Evolutionary conservation across 1,140 invertebrate genomes (phyloP).

Genomic region (Pogonus chalceus): DNA sequence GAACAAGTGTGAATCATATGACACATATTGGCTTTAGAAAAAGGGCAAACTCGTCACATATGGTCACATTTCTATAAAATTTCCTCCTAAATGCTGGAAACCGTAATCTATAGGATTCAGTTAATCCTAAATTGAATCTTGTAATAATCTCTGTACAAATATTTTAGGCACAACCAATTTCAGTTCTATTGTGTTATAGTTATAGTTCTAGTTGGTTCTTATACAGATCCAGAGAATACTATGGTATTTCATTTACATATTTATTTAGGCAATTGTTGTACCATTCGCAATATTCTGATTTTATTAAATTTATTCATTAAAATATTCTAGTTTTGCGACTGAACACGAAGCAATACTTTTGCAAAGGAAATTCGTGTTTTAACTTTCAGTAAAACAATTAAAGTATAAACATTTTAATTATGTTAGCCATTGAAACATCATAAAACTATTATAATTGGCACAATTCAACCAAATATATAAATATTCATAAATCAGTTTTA

Average conservation of each 20-base stretch:
- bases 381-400: no score
- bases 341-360: no score
- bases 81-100: neutral
- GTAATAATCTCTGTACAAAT: constrained; percentile 2
- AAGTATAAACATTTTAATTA: no score
- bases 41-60: neutral
- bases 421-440: no score
- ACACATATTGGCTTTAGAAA: neutral
- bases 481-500: no score
- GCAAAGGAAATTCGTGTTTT: no score
- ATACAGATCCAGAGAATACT: neutral
- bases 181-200: neutral
- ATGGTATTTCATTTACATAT: constrained; percentile 6
- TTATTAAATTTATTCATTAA: constrained; percentile 1
- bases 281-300: neutral
- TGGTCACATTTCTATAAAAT: neutral
- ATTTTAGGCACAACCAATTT: constrained; percentile 7
- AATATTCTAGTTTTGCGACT: neutral
- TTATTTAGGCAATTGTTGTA: neutral
- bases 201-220: neutral
- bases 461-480: no score
- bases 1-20: neutral
- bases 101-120: neutral
- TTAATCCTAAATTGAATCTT: constrained; percentile 6
- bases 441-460: no score